Base-by-base conservation (phyloP, 2,888 invertebrate species). In the Torymus texanus region DNA sequence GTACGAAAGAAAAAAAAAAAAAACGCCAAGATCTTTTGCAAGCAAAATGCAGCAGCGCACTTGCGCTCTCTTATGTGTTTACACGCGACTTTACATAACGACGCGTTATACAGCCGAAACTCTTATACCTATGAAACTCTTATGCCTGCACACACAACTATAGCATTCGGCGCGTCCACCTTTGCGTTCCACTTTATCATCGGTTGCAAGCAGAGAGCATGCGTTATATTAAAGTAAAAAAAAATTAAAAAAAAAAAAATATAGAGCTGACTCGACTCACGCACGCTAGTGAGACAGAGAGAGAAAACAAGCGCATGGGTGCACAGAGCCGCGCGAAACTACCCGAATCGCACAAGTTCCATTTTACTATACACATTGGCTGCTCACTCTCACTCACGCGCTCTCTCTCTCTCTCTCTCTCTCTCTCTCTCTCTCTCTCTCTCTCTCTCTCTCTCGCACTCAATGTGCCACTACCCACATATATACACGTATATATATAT, bases 61-160 rank as follows among this genome's bases (percentile, higher is more conserved):
- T 59, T 29, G 24, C 41, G 41, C 41, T 41, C 41, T 41, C 21
- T 21, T 21, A 29, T 29, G 21, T 67, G 55, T 79, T 79, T 74
- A 74, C 68, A 70, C 50, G 41, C 41, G 55, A 70, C 58, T 79
- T 79, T 79, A 79, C 70, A 74, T 79, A 79, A 79, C 78, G 70
- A 13, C n/a, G 61, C 55, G n/a, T 13, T 21, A 21, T 21, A 41
- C 10, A 41, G 10, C 41, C 41, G 41, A 41, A 41, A 41, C 41
- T 41, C 41, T 21, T 21, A 21, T 21, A 21, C 21, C 21, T 21
- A 21, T 21, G 21, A 41, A 41, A 41, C 41, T 41, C 41, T 21
- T 21, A 21, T 21, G 2, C 21, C 21, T 21, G 1, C 41, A 41
- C 8, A 4, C 41, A 41, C 41, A 41, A 41, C 10, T 41, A 5